Evolutionary conservation across 1,140 invertebrate species (phyloP), one percentile per base, ranked within the genome.

Genomic region (Pseudoatta argentina): DNA sequence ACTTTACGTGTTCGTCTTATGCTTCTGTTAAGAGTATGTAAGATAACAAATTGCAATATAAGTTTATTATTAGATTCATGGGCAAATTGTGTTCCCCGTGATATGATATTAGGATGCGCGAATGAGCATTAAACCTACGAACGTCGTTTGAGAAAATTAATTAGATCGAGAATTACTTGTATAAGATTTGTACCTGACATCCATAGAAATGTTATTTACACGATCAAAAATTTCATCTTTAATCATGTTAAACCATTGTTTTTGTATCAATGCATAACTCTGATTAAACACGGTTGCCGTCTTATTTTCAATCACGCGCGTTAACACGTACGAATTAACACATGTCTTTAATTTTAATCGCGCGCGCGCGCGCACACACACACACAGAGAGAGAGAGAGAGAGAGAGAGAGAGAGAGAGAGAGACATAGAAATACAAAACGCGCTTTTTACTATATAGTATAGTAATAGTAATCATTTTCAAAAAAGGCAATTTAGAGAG

Each of bases 21-120:
- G 81, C 88, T 90, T 90, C 71, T 92, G 92, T 93, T 88, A 76
- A 94, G 93, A 94, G 94, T 94, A 94, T 94, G 94, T 94, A 94
- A 94, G 94, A 94, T 92, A 90, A 92, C 92, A 71, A 88, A 90
- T 92, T 89, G 82, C 91, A 92, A 79, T 85, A 91, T 94, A 90
- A 90, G 89, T 92, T 93, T 91, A 90, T 91, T 87, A 87, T 89
- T 79, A 86, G 79, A 85, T 86, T 86, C 81, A 88, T 89, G 73
- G 85, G 87, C 89, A 89, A 78, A 79, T 92, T 93, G 82, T 91
- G 86, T 92, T 92, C 86, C 87, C 91, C 92, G 92, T 93, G 92
- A 93, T 93, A 73, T 21, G 91, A 93, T 88, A 92, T 81, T 89
- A 93, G 87, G 86, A 91, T 92, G 89, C 77, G 79, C 85, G 67